Base-by-base conservation (phyloP, 1,140 invertebrate genomes). In the Drosophila pallidifrons region DNA sequence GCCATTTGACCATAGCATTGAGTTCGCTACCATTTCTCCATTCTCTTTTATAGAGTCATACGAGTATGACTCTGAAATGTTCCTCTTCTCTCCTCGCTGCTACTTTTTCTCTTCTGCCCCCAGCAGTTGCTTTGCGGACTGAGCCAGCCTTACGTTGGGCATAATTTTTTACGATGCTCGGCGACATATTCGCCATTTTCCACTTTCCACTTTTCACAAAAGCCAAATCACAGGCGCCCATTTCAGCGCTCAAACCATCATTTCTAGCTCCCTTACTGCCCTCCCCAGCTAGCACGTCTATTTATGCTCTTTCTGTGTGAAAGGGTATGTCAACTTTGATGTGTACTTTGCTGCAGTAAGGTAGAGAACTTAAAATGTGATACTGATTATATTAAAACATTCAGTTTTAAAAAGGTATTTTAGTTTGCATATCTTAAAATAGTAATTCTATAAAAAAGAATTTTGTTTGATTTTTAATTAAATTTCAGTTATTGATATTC, bases 151-250 rank as follows among this genome's bases (percentile, higher is more conserved):
- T 83, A 89, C 80, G 76, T 68, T 78, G 78, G 85, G 85, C 85
- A 89, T 89, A 89, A 89, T 89, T 89, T 89, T 89, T 89, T 89
- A 89, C 81, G 85, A 89, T 79, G 69, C 78, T 81, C 75, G 86
- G 77, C 85, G 85, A 85, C 85, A 90, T 89, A 85, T 88, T 88
- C 65, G 80, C 85, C 77, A 89, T 89, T 89, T 89, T 85, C 78
- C 72, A 88, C 81, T 83, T 85, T 83, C 74, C 61, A 60, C 66
- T 83, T 83, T 72, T 55, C 80, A 57, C 75, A 74, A 82, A 78
- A 88, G 73, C 77, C 85, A 88, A 88, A 88, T 88, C 85, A 89
- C 85, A 89, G 85, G 67, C 83, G 85, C 80, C 83, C 83, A 88
- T 88, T 88, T 88, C 72, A 75, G 51, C 13, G 63, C 51, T 65